These are phyloP conservation scores for Bryconaethiops microstoma DNA, from an alignment of 2,797 vertebrate species.

Conservation along the genomic window DNA sequence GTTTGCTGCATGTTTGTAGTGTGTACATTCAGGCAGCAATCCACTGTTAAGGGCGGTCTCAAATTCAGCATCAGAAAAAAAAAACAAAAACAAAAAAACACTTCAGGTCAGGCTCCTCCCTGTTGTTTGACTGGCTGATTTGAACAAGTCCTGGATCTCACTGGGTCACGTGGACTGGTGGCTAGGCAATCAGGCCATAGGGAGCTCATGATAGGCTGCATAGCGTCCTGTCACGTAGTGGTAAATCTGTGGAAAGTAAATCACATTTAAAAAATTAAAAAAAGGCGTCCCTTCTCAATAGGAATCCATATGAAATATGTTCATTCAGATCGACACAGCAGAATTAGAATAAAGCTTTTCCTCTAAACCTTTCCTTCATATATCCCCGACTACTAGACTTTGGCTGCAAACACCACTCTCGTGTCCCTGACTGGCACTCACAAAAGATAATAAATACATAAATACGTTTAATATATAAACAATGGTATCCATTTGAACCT, in stretches of 20 bases:
- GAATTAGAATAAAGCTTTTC: neutral
- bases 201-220: slow-evolving; percentile 86
- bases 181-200: slow-evolving; percentile 81
- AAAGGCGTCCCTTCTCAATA: neutral
- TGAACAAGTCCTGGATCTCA: neutral
- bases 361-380: neutral
- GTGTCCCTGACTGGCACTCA: neutral
- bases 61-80: slow-evolving; percentile 5
- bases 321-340: neutral
- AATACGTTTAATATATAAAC: too few relatives aligned
- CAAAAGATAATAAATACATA: too few relatives aligned
- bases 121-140: neutral
- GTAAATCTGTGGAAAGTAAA: slow-evolving; percentile 85
- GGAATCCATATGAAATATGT: neutral
- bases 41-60: neutral
- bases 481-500: too few relatives aligned
- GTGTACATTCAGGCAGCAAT: neutral
- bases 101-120: neutral
- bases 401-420: neutral
- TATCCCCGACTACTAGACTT: neutral
- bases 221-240: slow-evolving; percentile 90
- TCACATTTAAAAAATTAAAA: slow-evolving; percentile 6
- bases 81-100: neutral
- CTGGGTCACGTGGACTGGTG: slow-evolving; percentile 11
- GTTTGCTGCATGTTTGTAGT: neutral